Conservation (phyloP, 2,113 vertebrate species). For the Channa maculata region DNA sequence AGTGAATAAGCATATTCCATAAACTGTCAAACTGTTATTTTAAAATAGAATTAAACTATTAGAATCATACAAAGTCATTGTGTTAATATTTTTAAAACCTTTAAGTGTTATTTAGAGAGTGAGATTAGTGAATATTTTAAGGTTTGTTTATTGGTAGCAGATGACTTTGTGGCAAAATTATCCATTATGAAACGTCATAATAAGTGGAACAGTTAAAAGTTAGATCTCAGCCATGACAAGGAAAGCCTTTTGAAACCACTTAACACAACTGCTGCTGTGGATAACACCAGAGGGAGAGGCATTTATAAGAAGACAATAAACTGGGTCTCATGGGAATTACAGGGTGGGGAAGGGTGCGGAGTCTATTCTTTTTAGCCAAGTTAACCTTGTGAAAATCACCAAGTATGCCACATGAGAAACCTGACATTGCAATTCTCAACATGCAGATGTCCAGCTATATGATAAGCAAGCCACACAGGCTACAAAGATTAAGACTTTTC, state of each 20-base stretch:
- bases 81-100: constrained; percentile 20
- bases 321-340: constrained; percentile 57
- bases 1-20: background rate
- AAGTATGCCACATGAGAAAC: constrained; percentile 43
- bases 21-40: constrained; percentile 9
- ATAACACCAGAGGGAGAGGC: constrained; percentile 66
- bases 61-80: constrained; percentile 18
- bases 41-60: background rate
- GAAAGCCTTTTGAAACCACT: constrained; percentile 52
- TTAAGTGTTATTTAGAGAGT: background rate
- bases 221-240: constrained; percentile 41
- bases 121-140: constrained; percentile 31
- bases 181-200: constrained; percentile 36
- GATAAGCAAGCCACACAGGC: background rate
- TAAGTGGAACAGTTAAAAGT: constrained; percentile 58
- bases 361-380: constrained; percentile 42
- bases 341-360: constrained; percentile 71
- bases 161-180: constrained; percentile 34
- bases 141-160: constrained; percentile 36
- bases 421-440: constrained; percentile 41
- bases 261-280: constrained; percentile 62
- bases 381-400: constrained; percentile 51
- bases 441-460: background rate
- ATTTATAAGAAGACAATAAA: constrained; percentile 75
- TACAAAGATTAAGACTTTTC: constrained; percentile 2